phyloP scores from a whole-genome alignment of 1,140 invertebrate genomes.

The Parasteatoda tepidariorum region DNA sequence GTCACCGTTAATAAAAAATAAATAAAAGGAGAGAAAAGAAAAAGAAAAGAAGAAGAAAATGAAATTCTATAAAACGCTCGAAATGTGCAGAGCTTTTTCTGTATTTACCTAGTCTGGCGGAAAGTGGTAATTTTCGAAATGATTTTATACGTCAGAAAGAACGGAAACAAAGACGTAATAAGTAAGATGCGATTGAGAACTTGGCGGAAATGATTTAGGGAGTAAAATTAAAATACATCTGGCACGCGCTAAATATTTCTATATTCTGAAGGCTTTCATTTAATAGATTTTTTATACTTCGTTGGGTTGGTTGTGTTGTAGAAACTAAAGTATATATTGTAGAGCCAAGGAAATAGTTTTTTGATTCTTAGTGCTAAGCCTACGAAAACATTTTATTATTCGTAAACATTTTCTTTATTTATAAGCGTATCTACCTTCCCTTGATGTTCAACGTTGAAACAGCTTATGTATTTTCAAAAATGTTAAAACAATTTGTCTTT shows the following conservation, averaged over 20 bases:
- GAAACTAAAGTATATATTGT: too few species aligned
- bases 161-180: slow-evolving; percentile 9
- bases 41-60: background rate
- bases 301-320: too few species aligned
- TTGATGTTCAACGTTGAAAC: too few species aligned
- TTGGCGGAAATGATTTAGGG: background rate
- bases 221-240: slow-evolving; percentile 1
- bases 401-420: too few species aligned
- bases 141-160: slow-evolving; percentile 14
- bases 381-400: too few species aligned
- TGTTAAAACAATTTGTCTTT: too few species aligned
- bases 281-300: too few species aligned
- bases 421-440: too few species aligned
- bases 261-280: too few species aligned
- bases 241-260: background rate
- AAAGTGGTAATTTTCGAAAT: slow-evolving; percentile 29
- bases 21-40: background rate
- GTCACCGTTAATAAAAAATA: background rate
- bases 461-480: too few species aligned
- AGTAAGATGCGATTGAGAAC: background rate
- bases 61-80: slow-evolving; percentile 31
- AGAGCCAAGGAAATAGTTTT: too few species aligned
- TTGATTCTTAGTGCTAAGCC: too few species aligned
- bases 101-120: slow-evolving; percentile 1
- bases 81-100: slow-evolving; percentile 9